phyloP scores from a whole-genome alignment of 2,113 vertebrate species.

The Lichenostomus cassidix region DNA sequence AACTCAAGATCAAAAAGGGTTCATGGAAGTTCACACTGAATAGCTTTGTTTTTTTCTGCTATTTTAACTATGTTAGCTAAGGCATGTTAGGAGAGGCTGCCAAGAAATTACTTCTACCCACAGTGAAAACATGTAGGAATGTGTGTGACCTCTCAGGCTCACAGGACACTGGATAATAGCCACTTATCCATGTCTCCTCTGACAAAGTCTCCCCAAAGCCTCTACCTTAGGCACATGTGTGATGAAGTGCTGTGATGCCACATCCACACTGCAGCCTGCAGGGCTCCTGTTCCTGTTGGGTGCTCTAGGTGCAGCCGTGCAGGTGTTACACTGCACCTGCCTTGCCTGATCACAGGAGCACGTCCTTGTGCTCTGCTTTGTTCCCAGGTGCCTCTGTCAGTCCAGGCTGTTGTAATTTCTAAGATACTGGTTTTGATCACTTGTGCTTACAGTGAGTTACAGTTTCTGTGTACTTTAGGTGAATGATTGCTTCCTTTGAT shows the following conservation, averaged over 20 bases:
- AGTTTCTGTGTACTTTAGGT: not conserved
- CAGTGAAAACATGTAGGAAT: not conserved
- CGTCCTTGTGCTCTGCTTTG: not conserved
- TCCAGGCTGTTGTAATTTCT: not conserved
- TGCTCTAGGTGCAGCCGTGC: not conserved
- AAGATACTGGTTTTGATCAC: not conserved
- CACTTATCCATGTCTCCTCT: not conserved
- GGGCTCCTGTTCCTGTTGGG: not conserved
- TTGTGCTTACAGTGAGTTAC: not conserved
- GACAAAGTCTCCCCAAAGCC: not conserved
- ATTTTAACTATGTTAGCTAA: not conserved
- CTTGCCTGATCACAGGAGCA: not conserved
- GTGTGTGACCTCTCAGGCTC: not conserved
- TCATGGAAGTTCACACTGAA: not conserved
- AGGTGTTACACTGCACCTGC: not conserved
- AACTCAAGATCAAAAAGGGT: not conserved
- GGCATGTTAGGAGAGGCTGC: not conserved
- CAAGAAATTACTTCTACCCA: not conserved
- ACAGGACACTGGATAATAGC: not conserved
- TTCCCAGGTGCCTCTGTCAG: not conserved
- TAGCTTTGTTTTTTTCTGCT: not conserved
- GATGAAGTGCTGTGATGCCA: not conserved
- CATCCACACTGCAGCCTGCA: not conserved
- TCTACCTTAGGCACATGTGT: fast-evolving
- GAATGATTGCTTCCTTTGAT: constrained; percentile 37